Base-by-base conservation (phyloP, 2,888 invertebrate species). In the Leucoma salicis region DNA sequence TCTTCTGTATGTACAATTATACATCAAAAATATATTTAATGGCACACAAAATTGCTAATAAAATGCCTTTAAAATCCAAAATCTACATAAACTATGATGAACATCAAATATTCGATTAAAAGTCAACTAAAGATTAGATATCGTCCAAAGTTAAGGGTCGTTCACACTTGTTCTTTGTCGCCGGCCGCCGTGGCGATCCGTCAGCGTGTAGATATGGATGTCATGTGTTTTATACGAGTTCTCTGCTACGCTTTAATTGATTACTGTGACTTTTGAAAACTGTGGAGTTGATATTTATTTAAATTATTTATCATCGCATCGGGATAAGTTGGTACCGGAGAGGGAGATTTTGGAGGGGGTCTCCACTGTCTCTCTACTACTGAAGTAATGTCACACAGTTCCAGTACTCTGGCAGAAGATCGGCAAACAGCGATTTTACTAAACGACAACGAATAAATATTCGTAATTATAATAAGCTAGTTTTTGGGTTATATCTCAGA, bases 161-260 rank as follows among this genome's bases (percentile, higher is more conserved):
- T 61, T 62, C 61, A 62, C 62, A 62, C 61, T 46, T 29, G 12
- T 36, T 48, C 59, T 61, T 62, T 57, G 62, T 62, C 55, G 59
- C 52, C 39, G 49, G 27, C 38, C 57, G 53, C 44, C 42, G 62
- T 63, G 61, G 60, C 68, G 69, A 76, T 78, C 74, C 67, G 74
- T 78, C 78, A 77, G 60, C 61, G 61, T 43, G 57, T 63, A 55
- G 74, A 75, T 77, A 74, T 64, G 69, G 65, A 55, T 70, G 71
- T 70, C 69, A 63, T 60, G 64, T 61, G 53, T 61, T 67, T 62
- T 64, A 62, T 66, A 65, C 57, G 46, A 45, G 58, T 57, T 51
- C 51, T 51, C 52, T 21, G 56, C 58, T 63, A 64, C 56, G 58
- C 58, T 68, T 67, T 76, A 74, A 78, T 75, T 74, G 74, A 73